phyloP scores from a whole-genome alignment of 2,113 vertebrate genomes.

The Halichoerus grypus region DNA sequence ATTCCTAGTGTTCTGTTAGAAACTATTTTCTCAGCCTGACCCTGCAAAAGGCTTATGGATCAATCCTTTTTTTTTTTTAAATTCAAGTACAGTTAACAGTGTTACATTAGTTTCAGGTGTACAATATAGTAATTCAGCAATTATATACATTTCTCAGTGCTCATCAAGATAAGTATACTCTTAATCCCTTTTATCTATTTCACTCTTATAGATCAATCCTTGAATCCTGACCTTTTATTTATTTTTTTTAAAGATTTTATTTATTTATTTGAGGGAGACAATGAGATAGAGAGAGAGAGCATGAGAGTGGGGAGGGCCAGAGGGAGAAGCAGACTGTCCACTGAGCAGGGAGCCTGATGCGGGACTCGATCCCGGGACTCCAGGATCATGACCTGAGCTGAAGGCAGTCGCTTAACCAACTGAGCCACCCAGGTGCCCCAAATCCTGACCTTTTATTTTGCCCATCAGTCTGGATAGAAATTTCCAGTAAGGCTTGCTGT shows the following conservation, averaged over 20 bases:
- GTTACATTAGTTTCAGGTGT: neutral
- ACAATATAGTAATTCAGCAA: neutral
- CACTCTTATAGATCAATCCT: neutral
- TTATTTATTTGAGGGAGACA: too few species aligned
- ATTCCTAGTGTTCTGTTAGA: neutral
- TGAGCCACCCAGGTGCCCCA: too few species aligned
- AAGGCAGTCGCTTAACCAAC: too few species aligned
- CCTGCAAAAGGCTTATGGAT: neutral
- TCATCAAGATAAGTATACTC: neutral
- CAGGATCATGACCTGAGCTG: too few species aligned
- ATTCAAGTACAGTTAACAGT: neutral
- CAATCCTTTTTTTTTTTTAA: neutral
- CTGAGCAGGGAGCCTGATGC: too few species aligned
- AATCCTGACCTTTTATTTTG: constrained; percentile 16
- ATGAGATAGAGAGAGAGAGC: too few species aligned
- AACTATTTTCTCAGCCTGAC: neutral
- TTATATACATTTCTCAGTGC: neutral
- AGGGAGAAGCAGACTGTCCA: too few species aligned
- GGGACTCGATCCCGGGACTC: too few species aligned
- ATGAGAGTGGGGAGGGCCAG: too few species aligned
- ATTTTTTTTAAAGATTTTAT: too few species aligned
- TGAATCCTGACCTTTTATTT: neutral
- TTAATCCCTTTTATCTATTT: neutral
- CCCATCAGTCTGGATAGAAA: neutral
- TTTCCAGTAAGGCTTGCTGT: neutral